A percentile compares a stretch with the other conserved stretches of the same genome.
Conservation (phyloP, 2,797 vertebrate species). For the Adrianichthys oophorus region DNA sequence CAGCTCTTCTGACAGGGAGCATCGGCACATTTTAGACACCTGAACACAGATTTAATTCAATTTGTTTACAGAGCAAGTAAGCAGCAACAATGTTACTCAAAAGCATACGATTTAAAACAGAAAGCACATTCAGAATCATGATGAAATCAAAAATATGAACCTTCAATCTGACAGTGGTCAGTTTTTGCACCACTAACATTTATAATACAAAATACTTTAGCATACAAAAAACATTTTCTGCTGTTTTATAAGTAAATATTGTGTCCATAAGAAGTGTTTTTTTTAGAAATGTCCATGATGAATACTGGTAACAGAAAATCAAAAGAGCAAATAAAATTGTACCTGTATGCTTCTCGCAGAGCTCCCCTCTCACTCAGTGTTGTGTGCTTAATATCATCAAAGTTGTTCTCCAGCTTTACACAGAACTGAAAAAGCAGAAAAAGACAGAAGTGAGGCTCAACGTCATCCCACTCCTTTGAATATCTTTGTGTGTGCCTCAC, state of each 20-base stretch:
- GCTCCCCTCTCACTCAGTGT: slow-evolving; percentile 87
- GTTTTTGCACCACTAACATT: too few species aligned
- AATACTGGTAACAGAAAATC: neutral
- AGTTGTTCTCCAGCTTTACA: slow-evolving; percentile 89
- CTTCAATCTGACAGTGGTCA: too few species aligned
- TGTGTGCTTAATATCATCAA: slow-evolving; percentile 93
- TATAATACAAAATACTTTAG: too few species aligned
- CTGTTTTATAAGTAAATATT: neutral
- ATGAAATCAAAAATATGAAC: too few species aligned
- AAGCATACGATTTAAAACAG: too few species aligned
- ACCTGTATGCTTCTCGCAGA: slow-evolving; percentile 64
- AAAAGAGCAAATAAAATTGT: slow-evolving; percentile 8
- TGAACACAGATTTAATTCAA: slow-evolving; percentile 50
- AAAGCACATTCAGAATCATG: too few species aligned
- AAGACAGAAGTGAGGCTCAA: neutral
- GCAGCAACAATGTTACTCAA: too few species aligned
- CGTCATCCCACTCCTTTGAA: too few species aligned
- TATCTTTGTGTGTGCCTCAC: slow-evolving; percentile 70
- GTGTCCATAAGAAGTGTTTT: neutral
- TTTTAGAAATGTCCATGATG: neutral
- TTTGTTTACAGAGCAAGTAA: neutral
- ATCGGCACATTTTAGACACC: slow-evolving; percentile 93
- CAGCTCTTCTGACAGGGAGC: slow-evolving; percentile 98
- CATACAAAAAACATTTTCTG: neutral
- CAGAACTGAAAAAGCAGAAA: slow-evolving; percentile 72